Conservation (phyloP, 53 echinoderm and acorn worm genomes). For the Temnopleurus reevesii region DNA sequence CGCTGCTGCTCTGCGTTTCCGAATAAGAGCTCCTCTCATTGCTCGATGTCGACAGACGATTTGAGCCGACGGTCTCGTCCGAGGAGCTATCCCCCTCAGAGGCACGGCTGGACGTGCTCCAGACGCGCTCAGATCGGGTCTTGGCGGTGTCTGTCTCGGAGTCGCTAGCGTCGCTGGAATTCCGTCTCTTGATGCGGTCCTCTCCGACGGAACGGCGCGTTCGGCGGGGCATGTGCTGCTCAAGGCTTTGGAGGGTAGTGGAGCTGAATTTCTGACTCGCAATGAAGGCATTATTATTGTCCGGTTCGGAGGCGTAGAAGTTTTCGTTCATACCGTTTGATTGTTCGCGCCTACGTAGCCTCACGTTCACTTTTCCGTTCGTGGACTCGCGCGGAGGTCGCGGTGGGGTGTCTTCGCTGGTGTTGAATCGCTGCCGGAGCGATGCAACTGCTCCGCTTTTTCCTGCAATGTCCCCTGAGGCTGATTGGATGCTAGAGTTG, state of each 20-base stretch:
- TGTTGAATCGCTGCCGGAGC: constrained; percentile 35
- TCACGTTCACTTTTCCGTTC: constrained; percentile 32
- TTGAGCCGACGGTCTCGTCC: constrained; percentile 60
- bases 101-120: constrained; percentile 45
- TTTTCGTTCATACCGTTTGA: constrained; percentile 11
- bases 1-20: constrained; percentile 23
- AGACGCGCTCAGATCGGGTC: constrained; percentile 36
- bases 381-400: constrained; percentile 51
- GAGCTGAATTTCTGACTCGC: constrained; percentile 65
- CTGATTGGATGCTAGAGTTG: neutral
- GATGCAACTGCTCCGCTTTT: constrained; percentile 45
- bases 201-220: constrained; percentile 77
- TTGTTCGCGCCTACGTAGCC: constrained; percentile 20
- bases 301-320: constrained; percentile 36
- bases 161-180: constrained; percentile 69
- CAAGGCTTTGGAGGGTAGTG: constrained; percentile 66
- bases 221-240: constrained; percentile 72
- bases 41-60: constrained; percentile 31
- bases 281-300: constrained; percentile 37
- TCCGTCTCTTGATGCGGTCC: constrained; percentile 68
- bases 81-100: constrained; percentile 74
- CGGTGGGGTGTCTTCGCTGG: constrained; percentile 54
- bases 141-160: constrained; percentile 56
- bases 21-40: constrained; percentile 39
- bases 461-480: neutral